Conservation (phyloP, 1,140 invertebrate species). For the Conus betulinus region DNA sequence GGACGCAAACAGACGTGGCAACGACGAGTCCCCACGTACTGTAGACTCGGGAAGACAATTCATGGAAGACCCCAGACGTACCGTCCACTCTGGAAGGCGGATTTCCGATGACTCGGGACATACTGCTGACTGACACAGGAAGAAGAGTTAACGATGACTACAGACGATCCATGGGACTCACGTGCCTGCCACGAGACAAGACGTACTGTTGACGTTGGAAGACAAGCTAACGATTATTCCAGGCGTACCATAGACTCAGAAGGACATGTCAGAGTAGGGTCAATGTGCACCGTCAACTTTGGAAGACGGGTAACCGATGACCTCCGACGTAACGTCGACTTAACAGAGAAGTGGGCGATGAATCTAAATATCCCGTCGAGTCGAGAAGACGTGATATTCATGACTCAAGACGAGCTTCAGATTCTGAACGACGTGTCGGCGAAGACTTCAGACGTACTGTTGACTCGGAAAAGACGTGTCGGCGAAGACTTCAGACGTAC, state of each 20-base stretch:
- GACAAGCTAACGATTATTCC: background rate
- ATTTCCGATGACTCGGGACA: too few species aligned
- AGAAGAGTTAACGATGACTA: background rate
- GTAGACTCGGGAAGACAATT: too few species aligned
- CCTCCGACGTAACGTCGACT: background rate
- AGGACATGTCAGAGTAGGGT: background rate
- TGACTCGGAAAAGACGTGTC: background rate
- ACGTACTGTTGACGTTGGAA: background rate
- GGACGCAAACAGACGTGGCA: too few species aligned
- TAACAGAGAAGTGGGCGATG: background rate
- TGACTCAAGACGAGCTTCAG: background rate
- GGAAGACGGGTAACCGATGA: background rate
- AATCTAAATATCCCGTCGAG: background rate
- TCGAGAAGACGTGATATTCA: background rate
- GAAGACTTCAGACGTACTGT: background rate
- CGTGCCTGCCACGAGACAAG: background rate
- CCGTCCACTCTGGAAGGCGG: too few species aligned
- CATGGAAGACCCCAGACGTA: too few species aligned
- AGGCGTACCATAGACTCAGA: background rate
- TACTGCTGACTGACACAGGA: background rate
- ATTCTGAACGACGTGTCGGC: background rate
- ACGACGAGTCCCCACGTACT: too few species aligned
- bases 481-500: background rate
- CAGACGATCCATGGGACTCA: background rate
- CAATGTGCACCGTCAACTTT: background rate